Conservation (phyloP, 2,113 vertebrate genomes). For the Oncorhynchus kisutch region DNA sequence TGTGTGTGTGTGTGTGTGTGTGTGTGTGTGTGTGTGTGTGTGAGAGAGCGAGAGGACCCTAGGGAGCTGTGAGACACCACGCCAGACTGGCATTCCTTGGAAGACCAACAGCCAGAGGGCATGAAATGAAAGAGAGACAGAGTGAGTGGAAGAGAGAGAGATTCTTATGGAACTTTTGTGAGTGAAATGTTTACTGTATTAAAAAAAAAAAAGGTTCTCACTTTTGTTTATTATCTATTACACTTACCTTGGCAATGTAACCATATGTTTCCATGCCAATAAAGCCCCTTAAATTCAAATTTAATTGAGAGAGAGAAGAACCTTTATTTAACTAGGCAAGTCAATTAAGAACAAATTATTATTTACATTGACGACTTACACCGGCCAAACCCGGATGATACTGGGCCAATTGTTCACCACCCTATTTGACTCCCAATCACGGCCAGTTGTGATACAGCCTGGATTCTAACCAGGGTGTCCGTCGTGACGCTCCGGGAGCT, state of each 20-base stretch:
- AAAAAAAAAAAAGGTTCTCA: not conserved
- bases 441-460: no score
- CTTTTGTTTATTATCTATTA: no score
- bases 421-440: no score
- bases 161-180: conserved; percentile 32
- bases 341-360: no score
- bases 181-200: conserved; percentile 19
- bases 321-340: no score
- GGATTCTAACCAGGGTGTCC: no score
- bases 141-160: conserved; percentile 53
- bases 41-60: conserved; percentile 14
- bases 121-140: conserved; percentile 74
- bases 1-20: not conserved
- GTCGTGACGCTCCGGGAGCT: no score
- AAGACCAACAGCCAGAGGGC: conserved; percentile 69
- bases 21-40: not conserved
- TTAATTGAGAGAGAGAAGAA: no score
- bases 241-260: no score
- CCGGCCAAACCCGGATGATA: no score
- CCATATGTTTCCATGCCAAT: conserved; percentile 12
- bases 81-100: conserved; percentile 57
- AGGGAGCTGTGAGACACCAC: conserved; percentile 58
- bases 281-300: conserved; percentile 31
- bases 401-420: no score
- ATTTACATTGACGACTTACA: no score